Conservation (phyloP, 2,888 invertebrate genomes). For the Tiliacea citrago region DNA sequence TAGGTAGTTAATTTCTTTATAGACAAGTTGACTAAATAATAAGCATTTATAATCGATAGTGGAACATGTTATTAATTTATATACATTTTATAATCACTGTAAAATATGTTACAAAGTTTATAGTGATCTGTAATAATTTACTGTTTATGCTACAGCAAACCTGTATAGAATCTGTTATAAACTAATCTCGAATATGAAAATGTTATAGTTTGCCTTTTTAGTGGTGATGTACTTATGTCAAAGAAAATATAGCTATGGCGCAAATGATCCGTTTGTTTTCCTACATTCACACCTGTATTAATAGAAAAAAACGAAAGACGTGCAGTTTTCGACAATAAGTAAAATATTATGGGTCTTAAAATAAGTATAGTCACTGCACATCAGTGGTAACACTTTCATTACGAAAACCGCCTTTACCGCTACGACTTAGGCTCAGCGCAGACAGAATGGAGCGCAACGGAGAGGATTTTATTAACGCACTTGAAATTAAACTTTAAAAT, state of each 20-base stretch:
- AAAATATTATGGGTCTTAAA: no score
- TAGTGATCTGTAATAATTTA: slow-evolving; percentile 42
- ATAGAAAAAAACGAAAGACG: neutral
- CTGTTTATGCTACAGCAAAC: slow-evolving; percentile 35
- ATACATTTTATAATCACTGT: slow-evolving; percentile 19
- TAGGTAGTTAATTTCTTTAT: slow-evolving; percentile 8
- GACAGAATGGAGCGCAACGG: no score
- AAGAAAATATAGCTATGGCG: slow-evolving; percentile 62
- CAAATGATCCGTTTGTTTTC: slow-evolving; percentile 53
- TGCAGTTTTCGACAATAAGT: no score
- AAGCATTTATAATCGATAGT: slow-evolving; percentile 30
- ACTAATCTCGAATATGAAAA: slow-evolving; percentile 44
- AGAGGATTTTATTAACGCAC: no score
- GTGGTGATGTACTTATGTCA: slow-evolving; percentile 62
- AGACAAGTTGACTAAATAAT: slow-evolving; percentile 30
- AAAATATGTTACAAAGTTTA: slow-evolving; percentile 30
- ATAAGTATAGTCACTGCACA: no score
- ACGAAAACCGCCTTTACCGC: no score
- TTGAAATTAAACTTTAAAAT: no score
- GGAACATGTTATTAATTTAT: slow-evolving; percentile 33
- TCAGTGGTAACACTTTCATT: no score
- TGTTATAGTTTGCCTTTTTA: slow-evolving; percentile 54
- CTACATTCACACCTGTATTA: neutral
- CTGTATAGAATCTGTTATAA: slow-evolving; percentile 44
- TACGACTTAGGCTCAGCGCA: no score